Percentiles rank a stretch among this genome's conserved stretches.
These are phyloP conservation scores for Oxyruncus cristatus DNA, from an alignment of 2,113 vertebrate genomes.

Conservation along the genomic window DNA sequence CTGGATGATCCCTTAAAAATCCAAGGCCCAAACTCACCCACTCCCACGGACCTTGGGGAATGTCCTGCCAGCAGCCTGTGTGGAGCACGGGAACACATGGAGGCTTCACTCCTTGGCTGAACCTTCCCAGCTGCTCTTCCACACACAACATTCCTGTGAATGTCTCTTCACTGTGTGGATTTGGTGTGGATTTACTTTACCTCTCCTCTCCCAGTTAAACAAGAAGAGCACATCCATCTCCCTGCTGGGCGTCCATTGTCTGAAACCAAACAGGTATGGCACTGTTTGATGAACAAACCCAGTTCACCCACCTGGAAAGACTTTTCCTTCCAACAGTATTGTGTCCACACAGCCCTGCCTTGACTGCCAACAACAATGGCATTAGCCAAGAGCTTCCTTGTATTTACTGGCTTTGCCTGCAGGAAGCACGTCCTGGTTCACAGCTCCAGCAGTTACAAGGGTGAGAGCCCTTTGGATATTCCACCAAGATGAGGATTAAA, in stretches of 20 bases:
- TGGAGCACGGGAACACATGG: neutral
- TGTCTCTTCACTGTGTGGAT: neutral
- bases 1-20: neutral
- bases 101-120: neutral
- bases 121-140: neutral
- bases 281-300: neutral
- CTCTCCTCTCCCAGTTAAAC: neutral
- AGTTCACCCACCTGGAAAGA: neutral
- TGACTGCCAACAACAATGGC: neutral
- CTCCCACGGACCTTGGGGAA: neutral
- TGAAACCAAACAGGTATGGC: slow-evolving; percentile 3
- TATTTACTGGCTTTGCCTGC: neutral
- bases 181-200: neutral
- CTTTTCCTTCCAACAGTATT: neutral
- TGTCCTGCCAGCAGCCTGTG: neutral
- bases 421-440: slow-evolving; percentile 18
- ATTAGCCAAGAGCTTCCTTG: neutral
- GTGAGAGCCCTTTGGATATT: neutral
- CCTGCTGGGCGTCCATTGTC: neutral
- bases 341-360: neutral
- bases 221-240: neutral
- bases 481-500: neutral
- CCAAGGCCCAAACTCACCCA: neutral
- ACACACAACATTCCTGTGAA: neutral
- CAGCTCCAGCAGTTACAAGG: neutral